Base-by-base conservation (phyloP, 92 coral and sea anemone genomes). In the Zoanthus sociatus region DNA sequence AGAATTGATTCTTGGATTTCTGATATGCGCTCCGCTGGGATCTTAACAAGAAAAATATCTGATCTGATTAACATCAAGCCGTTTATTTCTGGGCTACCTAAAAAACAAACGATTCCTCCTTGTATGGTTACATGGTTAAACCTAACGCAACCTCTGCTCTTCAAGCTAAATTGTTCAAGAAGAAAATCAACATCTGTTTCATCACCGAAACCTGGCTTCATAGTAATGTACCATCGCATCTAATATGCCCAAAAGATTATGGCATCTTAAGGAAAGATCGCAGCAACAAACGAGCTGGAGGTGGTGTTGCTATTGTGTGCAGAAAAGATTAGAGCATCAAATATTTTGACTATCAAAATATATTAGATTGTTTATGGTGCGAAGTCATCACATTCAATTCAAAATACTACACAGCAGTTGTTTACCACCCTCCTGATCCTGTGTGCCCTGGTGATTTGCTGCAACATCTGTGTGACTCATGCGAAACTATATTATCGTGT, bases 351-450 rank as follows among this genome's bases (percentile, higher is more conserved):
- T 79, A 82, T 48, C 56, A 44, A 15, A 13, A 37, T 2, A 37
- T 4, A 37, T 37, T 37, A 37, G 42, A 37, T 26, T 2, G 42
- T 37, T 37, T 76, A 55, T 91, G 86, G 91, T 91, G 78, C 74
- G 53, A 81, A 45, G 77, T 88, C 33, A 54, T 10, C 18, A 88
- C 87, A 45, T 15, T 78, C 21, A 83, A 87, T 61, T 66, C 86
- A 1, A 76, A 76, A 76, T 93, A 78, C 63, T 69, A 84, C 55
- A 48, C 60, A 15, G 92, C 91, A 8, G 78, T 20, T 81, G 86
- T 89, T 78, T 88, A 88, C 69, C 91, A 88, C 78, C 91, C 92
- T 54, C 89, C 94, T 5, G 78, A 91, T 77, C 95, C 95, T 42
- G 60, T n/a, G 42, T 93, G 84, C 48, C 64, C 54, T 82, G 87